Percentiles rank a stretch among this genome's conserved stretches.
phyloP scores from a whole-genome alignment of 2,113 vertebrate species.

The Podarcis muralis region DNA sequence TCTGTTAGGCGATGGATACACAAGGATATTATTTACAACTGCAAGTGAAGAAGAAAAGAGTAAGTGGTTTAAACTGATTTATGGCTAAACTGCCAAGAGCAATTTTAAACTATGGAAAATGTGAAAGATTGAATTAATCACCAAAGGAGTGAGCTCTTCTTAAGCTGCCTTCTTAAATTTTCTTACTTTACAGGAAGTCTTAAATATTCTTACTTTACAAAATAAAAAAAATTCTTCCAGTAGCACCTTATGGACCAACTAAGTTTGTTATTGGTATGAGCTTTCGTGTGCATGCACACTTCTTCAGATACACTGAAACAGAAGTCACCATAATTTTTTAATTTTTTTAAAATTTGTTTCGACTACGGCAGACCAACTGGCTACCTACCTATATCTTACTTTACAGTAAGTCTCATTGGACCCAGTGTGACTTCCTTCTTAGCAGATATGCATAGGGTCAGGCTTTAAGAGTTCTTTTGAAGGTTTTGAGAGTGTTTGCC shows the following conservation, averaged over 20 bases:
- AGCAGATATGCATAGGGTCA: neutral
- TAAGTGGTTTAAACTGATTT: slow-evolving; percentile 22
- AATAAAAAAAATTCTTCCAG: no score
- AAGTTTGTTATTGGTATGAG: no score
- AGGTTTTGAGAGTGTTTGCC: neutral
- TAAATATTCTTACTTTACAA: no score
- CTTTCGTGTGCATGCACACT: no score
- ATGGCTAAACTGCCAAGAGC: slow-evolving; percentile 9
- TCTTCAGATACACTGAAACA: no score
- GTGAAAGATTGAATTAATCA: neutral
- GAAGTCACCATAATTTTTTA: no score
- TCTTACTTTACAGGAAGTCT: neutral
- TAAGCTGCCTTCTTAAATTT: neutral
- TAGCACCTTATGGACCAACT: no score
- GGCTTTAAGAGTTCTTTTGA: neutral
- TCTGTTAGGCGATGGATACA: neutral
- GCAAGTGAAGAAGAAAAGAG: slow-evolving; percentile 11
- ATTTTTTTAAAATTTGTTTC: no score
- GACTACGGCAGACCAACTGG: no score
- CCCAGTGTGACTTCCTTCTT: neutral
- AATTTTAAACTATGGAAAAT: neutral
- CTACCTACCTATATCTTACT: neutral
- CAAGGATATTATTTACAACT: neutral
- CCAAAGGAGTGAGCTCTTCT: neutral
- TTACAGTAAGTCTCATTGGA: neutral